These are phyloP conservation scores for Phortica variegata DNA, from an alignment of 1,140 invertebrate species.

Conservation along the genomic window DNA sequence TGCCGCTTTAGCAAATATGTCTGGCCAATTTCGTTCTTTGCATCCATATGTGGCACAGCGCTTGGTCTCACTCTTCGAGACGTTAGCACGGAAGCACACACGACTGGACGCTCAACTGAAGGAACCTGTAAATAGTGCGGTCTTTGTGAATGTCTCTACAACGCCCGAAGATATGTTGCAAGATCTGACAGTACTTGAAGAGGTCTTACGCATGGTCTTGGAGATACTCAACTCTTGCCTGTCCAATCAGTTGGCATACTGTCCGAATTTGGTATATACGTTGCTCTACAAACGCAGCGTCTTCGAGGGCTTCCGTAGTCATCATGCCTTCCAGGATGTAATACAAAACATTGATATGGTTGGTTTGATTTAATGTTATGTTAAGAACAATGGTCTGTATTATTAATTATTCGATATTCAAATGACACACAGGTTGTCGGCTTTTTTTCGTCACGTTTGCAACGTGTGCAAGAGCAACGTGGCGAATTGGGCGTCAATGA, in stretches of 20 bases:
- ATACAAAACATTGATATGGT: conserved; percentile 96
- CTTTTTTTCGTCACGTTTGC: conserved; percentile 79
- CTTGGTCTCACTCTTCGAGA: conserved; percentile 85
- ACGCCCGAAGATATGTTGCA: conserved; percentile 65
- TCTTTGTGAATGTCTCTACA: conserved; percentile 47
- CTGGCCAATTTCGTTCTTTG: conserved; percentile 87
- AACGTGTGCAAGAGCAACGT: conserved; percentile 66
- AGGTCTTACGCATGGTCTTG: conserved; percentile 92
- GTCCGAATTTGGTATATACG: conserved; percentile 94
- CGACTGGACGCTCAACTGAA: conserved; percentile 61
- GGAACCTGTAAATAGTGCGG: conserved; percentile 44
- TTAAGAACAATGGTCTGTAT: not conserved
- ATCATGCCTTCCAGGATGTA: conserved; percentile 92
- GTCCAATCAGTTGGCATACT: conserved; percentile 82
- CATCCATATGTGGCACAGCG: conserved; percentile 96
- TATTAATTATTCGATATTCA: conserved; percentile 24
- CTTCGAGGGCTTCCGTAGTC: conserved; percentile 83
- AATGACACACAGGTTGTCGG: conserved; percentile 72
- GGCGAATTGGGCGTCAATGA: conserved; percentile 76
- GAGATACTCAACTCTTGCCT: conserved; percentile 96
- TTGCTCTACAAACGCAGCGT: conserved; percentile 91
- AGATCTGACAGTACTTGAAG: conserved; percentile 93
- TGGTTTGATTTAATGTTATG: conserved; percentile 29
- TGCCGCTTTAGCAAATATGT: conserved; percentile 98
- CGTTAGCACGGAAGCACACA: conserved; percentile 76